Base-by-base conservation (phyloP, 2,113 vertebrate genomes). In the Aegotheles bennettii region DNA sequence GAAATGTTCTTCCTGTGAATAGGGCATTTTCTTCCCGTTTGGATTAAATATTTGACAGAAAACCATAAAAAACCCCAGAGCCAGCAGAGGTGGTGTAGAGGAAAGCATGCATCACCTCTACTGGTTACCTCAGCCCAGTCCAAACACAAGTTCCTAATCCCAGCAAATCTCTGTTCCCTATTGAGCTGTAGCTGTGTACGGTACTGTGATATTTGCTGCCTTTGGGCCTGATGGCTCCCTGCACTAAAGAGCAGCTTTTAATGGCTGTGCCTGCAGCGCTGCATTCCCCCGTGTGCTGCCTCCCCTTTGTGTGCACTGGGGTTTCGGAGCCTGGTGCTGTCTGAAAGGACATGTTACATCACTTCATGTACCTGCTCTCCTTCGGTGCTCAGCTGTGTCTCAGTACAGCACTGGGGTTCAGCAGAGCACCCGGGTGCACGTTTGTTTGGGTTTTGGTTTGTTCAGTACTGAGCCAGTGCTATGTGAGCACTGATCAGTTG, bases 391-490 rank as follows among this genome's bases (percentile, higher is more conserved):
- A 16, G 40, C 57, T 19, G 35, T 7, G 0, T 35, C 50, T 36
- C 3, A 0, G 21, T 17, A 11, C 70, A 25, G 36, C 10, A 2
- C 23, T 28, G 9, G 5, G 48, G 10, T 20, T 82, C 65, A 6
- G 0, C 1, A 31, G 47, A 12, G n/a, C n/a, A 3, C 51, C 9
- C 3, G 48, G 59, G 47, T 36, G 21, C 13, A 17, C 1, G 1
- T 57, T 48, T 35, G 35, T 48, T 36, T 31, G 10, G 54, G 3
- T 5, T 23, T 28, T 35, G 20, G 11, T 13, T 31, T 85, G 88
- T 68, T 53, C 5, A 26, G 13, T 68, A 11, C 18, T 47, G 45
- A 18, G 10, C 35, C 65, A 74, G 28, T 15, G 16, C 28, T 29
- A 7, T 16, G 10, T 53, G 38, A 63, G 25, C 21, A 7, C 13